Evolutionary conservation across 2,888 invertebrate species (phyloP).

Genomic region (Dicyrtomina minuta): DNA sequence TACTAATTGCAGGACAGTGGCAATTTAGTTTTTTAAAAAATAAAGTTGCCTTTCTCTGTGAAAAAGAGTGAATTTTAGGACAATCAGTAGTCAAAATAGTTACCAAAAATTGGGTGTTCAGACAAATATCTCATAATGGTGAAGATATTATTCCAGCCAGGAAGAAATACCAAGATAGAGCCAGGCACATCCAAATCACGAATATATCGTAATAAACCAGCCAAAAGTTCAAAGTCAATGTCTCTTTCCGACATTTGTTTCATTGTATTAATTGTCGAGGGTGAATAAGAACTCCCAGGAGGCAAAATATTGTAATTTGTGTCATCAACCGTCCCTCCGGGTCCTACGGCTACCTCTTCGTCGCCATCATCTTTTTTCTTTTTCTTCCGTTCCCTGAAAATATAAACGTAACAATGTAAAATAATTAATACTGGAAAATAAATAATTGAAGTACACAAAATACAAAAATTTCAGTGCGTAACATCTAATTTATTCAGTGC

Average conservation of each 20-base stretch:
- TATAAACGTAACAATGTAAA: neutral
- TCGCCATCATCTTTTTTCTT: constrained; percentile 64
- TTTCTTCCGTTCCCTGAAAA: constrained; percentile 52
- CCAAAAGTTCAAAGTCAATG: constrained; percentile 88
- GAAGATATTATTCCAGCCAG: constrained; percentile 97
- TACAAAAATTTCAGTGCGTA: too few species aligned
- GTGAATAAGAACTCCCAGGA: constrained; percentile 55
- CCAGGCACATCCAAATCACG: constrained; percentile 66
- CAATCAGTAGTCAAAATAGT: constrained; percentile 55
- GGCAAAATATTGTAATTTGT: constrained; percentile 74
- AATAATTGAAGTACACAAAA: too few species aligned
- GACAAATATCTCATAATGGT: constrained; percentile 83
- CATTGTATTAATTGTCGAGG: constrained; percentile 69
- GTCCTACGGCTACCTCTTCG: constrained; percentile 62
- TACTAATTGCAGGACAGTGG: too few species aligned
- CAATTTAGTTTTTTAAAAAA: too few species aligned
- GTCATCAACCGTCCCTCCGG: constrained; percentile 61
- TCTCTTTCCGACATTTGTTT: constrained; percentile 83
- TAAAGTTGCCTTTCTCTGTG: too few species aligned
- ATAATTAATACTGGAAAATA: too few species aligned
- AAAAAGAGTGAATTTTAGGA: too few species aligned
- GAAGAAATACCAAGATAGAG: constrained; percentile 87
- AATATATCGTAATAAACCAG: constrained; percentile 66
- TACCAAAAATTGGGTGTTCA: constrained; percentile 71
- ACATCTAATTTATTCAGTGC: too few species aligned